Evolutionary conservation across 2,797 vertebrate genomes (phyloP).

Genomic region (Scolopax bukidnonensis): DNA sequence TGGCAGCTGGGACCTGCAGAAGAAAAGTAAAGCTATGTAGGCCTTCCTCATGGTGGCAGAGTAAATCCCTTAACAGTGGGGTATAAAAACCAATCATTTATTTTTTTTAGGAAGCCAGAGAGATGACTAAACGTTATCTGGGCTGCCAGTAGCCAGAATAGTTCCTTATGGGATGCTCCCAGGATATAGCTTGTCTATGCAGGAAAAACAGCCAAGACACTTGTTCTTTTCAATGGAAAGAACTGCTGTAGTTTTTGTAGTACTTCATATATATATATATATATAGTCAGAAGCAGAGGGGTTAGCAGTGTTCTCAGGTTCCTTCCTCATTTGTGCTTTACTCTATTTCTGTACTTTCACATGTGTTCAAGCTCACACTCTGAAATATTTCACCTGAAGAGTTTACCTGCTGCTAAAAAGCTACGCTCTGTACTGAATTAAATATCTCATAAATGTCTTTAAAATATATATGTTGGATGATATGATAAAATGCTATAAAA

Average conservation of each 20-base stretch:
- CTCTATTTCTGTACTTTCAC: not conserved
- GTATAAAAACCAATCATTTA: not conserved
- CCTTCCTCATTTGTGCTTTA: not conserved
- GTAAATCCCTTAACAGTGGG: not conserved
- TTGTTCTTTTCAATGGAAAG: not conserved
- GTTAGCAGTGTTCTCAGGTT: not conserved
- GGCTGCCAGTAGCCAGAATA: not conserved
- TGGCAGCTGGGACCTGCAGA: not conserved
- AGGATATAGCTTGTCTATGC: not conserved
- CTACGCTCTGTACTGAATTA: not conserved
- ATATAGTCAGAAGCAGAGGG: not conserved
- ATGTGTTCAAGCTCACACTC: not conserved
- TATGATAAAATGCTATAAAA: not conserved
- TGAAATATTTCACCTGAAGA: not conserved
- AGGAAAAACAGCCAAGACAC: not conserved
- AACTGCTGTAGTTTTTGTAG: not conserved
- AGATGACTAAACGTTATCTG: not conserved
- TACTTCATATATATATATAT: not conserved
- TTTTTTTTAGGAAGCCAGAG: not conserved
- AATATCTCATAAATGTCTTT: not conserved
- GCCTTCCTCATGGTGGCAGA: not conserved
- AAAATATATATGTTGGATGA: accelerated
- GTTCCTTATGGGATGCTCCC: not conserved
- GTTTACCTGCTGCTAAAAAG: not conserved
- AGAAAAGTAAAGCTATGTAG: not conserved